Evolutionary conservation across 2,888 invertebrate genomes (phyloP).

Genomic region (Leucophora obtusa): DNA sequence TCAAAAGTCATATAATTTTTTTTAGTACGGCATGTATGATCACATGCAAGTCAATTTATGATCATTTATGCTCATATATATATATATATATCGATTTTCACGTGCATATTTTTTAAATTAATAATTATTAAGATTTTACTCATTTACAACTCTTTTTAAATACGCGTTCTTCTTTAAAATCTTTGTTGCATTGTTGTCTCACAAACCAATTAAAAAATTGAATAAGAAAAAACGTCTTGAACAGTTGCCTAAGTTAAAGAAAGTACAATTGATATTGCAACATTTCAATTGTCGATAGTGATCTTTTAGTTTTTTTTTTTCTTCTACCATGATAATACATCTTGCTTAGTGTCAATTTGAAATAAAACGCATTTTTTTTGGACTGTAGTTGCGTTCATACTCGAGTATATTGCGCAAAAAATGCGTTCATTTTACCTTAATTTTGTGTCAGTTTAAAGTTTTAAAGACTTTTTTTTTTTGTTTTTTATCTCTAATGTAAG

Average conservation of each 20-base stretch:
- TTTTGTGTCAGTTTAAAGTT: conserved; percentile 28
- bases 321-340: conserved; percentile 37
- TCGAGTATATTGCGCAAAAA: conserved; percentile 27
- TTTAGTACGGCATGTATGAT: too few relatives aligned
- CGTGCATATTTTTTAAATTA: too few relatives aligned
- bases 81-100: too few relatives aligned
- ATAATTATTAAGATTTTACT: neutral
- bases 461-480: conserved; percentile 13
- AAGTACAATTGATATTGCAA: conserved; percentile 51
- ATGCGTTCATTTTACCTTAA: conserved; percentile 30
- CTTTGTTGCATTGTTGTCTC: conserved; percentile 45
- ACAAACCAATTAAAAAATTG: conserved; percentile 45
- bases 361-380: conserved; percentile 43
- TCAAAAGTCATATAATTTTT: too few relatives aligned
- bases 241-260: conserved; percentile 39
- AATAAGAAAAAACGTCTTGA: conserved; percentile 38
- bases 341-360: conserved; percentile 49
- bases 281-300: conserved; percentile 55
- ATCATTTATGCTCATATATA: too few relatives aligned
- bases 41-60: too few relatives aligned
- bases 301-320: conserved; percentile 15
- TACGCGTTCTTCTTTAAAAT: conserved; percentile 17
- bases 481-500: conserved; percentile 41
- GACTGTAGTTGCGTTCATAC: neutral
- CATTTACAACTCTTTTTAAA: neutral